Evolutionary conservation across 2,797 vertebrate species (phyloP).

Genomic region (Chelon auratus): DNA sequence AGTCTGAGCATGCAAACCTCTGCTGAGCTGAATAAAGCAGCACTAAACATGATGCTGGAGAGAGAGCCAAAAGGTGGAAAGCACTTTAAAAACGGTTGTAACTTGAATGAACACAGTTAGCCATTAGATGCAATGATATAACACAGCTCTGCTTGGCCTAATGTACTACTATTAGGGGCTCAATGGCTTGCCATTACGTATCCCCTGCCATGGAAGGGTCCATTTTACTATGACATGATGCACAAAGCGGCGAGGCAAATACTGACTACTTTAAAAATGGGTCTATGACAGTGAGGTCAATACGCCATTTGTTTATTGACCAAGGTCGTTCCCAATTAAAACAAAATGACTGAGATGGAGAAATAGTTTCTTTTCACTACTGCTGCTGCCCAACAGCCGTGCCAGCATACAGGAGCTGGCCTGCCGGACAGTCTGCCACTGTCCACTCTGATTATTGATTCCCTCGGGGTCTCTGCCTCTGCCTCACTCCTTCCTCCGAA

Average conservation of each 20-base stretch:
- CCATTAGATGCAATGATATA: slow-evolving; percentile 48
- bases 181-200: slow-evolving; percentile 44
- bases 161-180: slow-evolving; percentile 48
- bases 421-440: slow-evolving; percentile 59
- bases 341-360: slow-evolving; percentile 32
- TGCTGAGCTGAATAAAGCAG: slow-evolving; percentile 32
- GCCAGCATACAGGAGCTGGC: slow-evolving; percentile 50
- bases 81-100: slow-evolving; percentile 19
- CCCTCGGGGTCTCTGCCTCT: slow-evolving; percentile 47
- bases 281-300: slow-evolving; percentile 37
- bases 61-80: slow-evolving; percentile 1
- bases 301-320: slow-evolving; percentile 50
- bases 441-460: slow-evolving; percentile 67
- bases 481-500: slow-evolving; percentile 29
- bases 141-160: slow-evolving; percentile 39
- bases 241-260: slow-evolving; percentile 34
- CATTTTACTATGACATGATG: slow-evolving; percentile 26
- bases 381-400: slow-evolving; percentile 42
- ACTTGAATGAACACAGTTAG: slow-evolving; percentile 44
- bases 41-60: slow-evolving; percentile 31
- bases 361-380: slow-evolving; percentile 36
- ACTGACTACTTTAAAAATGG: slow-evolving; percentile 29
- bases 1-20: slow-evolving; percentile 16
- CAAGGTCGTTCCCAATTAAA: slow-evolving; percentile 52
- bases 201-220: slow-evolving; percentile 31